Conservation (phyloP, 2,888 invertebrate genomes). For the Biston stratarius region DNA sequence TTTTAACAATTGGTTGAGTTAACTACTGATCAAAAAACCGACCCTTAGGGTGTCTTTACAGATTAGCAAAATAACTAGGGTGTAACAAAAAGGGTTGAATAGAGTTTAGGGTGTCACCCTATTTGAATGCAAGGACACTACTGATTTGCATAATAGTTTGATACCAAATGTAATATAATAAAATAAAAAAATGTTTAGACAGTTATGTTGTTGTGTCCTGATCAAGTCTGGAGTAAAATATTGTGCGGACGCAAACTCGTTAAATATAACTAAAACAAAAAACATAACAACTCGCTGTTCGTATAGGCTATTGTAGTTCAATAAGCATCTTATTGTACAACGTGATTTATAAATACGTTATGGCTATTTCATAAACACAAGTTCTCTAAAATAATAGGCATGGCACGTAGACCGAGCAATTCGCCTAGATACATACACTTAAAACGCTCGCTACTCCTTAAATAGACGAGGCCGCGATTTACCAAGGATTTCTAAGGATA, state of each 20-base stretch:
- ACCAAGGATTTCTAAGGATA: constrained; percentile 46
- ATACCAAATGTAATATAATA: constrained; percentile 12
- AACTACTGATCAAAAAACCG: too few species aligned
- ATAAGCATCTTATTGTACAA: neutral
- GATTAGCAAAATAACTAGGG: constrained; percentile 71
- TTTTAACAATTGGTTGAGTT: too few species aligned
- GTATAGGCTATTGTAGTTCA: neutral
- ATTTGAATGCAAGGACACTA: constrained; percentile 59
- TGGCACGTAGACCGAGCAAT: constrained; percentile 39
- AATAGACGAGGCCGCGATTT: constrained; percentile 49
- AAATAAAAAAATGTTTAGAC: neutral
- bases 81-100: constrained; percentile 77
- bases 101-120: constrained; percentile 73
- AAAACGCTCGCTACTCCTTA: constrained; percentile 38
- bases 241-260: too few species aligned
- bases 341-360: constrained; percentile 13
- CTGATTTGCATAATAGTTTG: constrained; percentile 32
- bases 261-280: neutral
- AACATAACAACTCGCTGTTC: neutral
- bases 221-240: too few species aligned
- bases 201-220: neutral
- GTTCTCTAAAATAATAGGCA: constrained; percentile 40
- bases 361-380: constrained; percentile 30
- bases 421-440: constrained; percentile 44
- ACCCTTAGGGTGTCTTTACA: constrained; percentile 59